phyloP scores from a whole-genome alignment of 2,888 invertebrate genomes.

The Cheiracanthium punctorium region DNA sequence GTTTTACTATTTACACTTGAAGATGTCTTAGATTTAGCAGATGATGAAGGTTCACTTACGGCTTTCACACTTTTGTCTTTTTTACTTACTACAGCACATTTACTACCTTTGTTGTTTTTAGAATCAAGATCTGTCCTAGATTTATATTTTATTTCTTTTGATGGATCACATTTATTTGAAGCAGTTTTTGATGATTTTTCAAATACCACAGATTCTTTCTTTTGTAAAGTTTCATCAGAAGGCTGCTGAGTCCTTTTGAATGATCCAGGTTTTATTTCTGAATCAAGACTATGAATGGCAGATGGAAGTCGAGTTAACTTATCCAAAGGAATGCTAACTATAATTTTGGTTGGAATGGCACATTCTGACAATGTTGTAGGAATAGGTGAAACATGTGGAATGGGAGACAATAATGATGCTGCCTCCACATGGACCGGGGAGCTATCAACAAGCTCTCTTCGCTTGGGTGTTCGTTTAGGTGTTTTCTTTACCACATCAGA shows the following conservation, averaged over 20 bases:
- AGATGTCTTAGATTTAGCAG: constrained; percentile 4
- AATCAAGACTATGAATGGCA: not conserved
- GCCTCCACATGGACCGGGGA: constrained; percentile 31
- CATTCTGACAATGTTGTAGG: constrained; percentile 28
- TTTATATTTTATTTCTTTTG: constrained; percentile 55
- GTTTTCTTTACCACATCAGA: not conserved
- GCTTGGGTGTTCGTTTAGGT: constrained; percentile 24
- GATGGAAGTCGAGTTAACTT: constrained; percentile 42
- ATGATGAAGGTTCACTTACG: constrained; percentile 17
- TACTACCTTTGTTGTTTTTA: constrained; percentile 27
- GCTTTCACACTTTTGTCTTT: constrained; percentile 28
- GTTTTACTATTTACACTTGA: constrained; percentile 42
- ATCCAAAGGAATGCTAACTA: constrained; percentile 60
- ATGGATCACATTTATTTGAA: constrained; percentile 19
- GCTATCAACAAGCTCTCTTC: constrained; percentile 21
- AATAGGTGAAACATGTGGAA: constrained; percentile 55
- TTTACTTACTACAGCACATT: constrained; percentile 22
- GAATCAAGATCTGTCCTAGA: constrained; percentile 25
- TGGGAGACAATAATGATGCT: constrained; percentile 49
- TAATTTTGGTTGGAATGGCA: constrained; percentile 58
- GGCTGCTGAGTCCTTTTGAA: not conserved
- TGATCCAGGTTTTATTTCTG: not conserved
- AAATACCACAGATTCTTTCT: constrained; percentile 12
- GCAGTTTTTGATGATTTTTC: constrained; percentile 21
- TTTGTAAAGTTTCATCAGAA: constrained; percentile 21